Base-by-base conservation (phyloP, 2,888 invertebrate genomes). In the Tetropium fuscum region DNA sequence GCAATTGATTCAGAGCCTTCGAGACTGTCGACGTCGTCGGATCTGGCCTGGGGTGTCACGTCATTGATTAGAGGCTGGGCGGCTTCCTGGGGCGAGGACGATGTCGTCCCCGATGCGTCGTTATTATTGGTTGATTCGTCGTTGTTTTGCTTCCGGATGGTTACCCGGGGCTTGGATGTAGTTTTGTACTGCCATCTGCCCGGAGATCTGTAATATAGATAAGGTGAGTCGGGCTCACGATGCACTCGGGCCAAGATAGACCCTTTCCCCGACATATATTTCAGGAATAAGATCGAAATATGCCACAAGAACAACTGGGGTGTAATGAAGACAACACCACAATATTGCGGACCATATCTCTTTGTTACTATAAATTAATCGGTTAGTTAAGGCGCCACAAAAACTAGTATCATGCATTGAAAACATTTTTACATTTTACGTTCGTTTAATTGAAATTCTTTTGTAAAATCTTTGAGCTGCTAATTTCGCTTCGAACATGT, bases 151-250 rank as follows among this genome's bases (percentile, higher is more conserved):
- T 87, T 86, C 76, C 92, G 91, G 68, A 94, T 94, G 45, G 88
- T 88, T 5, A 95, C 90, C 78, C 93, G 87, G 2, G 95, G 94
- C 79, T 94, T 95, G 0, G 94, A 90, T 16, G 94, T 92, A 6
- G 94, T 93, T 82, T 94, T 94, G 81, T 94, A 95, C 72, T 94
- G 93, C 95, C 95, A 95, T 69, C 95, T 88, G 49, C 94, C 94
- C 43, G 91, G 92, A 8, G 93, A 86, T 40, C 94, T 73, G 64
- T 27, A 69, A 65, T 47, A 58, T 30, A 66, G 57, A 66, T 56
- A 49, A 55, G 13, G 36, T 44, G 58, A 54, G 58, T 47, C 58
- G 58, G 32, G 53, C 40, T 57, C 53, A 43, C 53, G 34, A 53
- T 10, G 32, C 49, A 38, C 45, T 55, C 51, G 54, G 54, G 44